phyloP scores from a whole-genome alignment of 2,113 vertebrate genomes.

The Dasyornis broadbenti region DNA sequence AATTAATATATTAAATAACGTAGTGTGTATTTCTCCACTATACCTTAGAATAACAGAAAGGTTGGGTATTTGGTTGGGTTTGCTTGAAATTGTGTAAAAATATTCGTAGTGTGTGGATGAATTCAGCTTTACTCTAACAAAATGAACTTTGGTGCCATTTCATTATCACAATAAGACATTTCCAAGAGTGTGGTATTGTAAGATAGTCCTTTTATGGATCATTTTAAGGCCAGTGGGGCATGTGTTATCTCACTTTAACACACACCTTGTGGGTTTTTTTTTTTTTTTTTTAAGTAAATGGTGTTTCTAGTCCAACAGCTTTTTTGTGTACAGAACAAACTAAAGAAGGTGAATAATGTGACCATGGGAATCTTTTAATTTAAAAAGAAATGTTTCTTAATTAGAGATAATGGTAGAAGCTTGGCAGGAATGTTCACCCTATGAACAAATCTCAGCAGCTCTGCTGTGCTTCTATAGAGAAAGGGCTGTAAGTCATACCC shows the following conservation, averaged over 20 bases:
- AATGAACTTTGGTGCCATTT: slow-evolving; percentile 38
- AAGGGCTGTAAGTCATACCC: background rate
- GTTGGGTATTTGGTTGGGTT: background rate
- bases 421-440: background rate
- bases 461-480: background rate
- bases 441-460: background rate
- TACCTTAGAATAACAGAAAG: background rate
- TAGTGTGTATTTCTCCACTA: background rate
- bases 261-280: background rate
- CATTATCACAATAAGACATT: background rate
- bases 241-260: slow-evolving; percentile 36
- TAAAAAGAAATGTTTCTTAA: slow-evolving; percentile 36
- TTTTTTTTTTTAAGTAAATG: slow-evolving; percentile 38
- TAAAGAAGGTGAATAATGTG: slow-evolving; percentile 8
- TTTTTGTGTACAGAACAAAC: slow-evolving; percentile 38
- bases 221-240: background rate
- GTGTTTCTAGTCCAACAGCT: slow-evolving; percentile 15
- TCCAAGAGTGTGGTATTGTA: background rate
- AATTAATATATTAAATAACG: background rate
- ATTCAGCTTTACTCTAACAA: background rate
- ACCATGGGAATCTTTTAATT: slow-evolving; percentile 22
- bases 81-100: background rate
- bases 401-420: background rate
- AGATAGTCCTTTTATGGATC: slow-evolving; percentile 23
- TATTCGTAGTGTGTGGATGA: background rate